phyloP scores from a whole-genome alignment of 2,888 invertebrate species.

The Drosophila koepferae region DNA sequence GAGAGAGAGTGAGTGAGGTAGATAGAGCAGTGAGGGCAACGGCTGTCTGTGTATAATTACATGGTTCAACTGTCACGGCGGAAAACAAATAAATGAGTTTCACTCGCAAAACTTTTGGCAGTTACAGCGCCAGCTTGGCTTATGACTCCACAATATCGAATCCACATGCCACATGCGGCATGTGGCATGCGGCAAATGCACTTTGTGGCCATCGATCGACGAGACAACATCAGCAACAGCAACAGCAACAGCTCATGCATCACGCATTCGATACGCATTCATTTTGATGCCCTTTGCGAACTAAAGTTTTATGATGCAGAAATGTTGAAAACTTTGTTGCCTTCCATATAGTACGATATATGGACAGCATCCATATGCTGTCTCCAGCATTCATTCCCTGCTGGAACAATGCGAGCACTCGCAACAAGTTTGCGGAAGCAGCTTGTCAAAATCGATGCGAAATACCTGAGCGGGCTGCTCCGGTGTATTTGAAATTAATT shows the following conservation, averaged over 20 bases:
- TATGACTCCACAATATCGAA: conserved; percentile 30
- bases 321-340: conserved; percentile 49
- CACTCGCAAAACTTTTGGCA: conserved; percentile 52
- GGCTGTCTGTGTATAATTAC: conserved; percentile 75
- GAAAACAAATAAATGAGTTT: conserved; percentile 78
- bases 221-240: conserved; percentile 1
- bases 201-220: conserved; percentile 52
- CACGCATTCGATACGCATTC: conserved; percentile 57
- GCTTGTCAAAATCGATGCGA: conserved; percentile 27
- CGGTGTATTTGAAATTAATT: conserved; percentile 65
- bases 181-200: conserved; percentile 37
- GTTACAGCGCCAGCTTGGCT: conserved; percentile 26
- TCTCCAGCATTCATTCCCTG: conserved; percentile 28
- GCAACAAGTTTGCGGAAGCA: conserved; percentile 29
- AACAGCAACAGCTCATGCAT: conserved; percentile 34
- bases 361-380: conserved; percentile 10
- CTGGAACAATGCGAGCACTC: conserved; percentile 22
- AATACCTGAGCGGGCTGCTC: conserved; percentile 42
- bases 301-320: conserved; percentile 61
- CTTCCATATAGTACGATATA: too few relatives aligned
- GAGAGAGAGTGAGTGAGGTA: background rate
- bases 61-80: conserved; percentile 76
- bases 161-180: conserved; percentile 13
- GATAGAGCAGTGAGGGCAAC: background rate
- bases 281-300: conserved; percentile 32